A percentile compares a stretch with the other conserved stretches of the same genome.
Conservation (phyloP, 2,888 invertebrate genomes). For the Aromia moschata region DNA sequence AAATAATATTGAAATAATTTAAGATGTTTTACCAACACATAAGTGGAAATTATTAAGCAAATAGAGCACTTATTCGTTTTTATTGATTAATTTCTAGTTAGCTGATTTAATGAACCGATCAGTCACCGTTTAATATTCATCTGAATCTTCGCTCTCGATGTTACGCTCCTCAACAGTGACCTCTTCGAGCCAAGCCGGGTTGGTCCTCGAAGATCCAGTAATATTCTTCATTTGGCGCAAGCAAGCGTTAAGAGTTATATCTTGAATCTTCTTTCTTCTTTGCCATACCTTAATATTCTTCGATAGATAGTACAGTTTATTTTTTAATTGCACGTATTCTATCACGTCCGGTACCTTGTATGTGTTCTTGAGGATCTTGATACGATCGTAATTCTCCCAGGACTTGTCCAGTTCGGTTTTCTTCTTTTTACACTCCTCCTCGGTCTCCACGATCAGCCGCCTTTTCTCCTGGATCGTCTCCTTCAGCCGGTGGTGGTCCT, state of each 20-base stretch:
- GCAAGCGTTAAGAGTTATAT: conserved; percentile 52
- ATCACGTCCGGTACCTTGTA: conserved; percentile 66
- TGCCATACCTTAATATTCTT: conserved; percentile 52
- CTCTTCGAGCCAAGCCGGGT: conserved; percentile 43
- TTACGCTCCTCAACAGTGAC: conserved; percentile 6
- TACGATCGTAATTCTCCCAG: conserved; percentile 52
- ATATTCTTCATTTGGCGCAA: conserved; percentile 54
- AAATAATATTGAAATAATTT: too few relatives aligned
- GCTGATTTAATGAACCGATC: too few relatives aligned
- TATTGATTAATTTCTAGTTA: too few relatives aligned
- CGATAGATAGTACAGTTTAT: conserved; percentile 54
- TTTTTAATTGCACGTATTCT: conserved; percentile 68
- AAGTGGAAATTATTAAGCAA: too few relatives aligned
- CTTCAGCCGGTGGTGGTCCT: conserved; percentile 61
- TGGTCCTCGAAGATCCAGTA: conserved; percentile 36
- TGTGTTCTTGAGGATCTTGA: conserved; percentile 58
- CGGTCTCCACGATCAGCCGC: conserved; percentile 61
- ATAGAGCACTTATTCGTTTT: too few relatives aligned
- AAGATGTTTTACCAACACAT: too few relatives aligned
- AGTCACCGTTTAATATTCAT: too few relatives aligned
- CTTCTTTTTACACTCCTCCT: conserved; percentile 61
- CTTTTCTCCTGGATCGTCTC: conserved; percentile 62
- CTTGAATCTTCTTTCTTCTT: conserved; percentile 49
- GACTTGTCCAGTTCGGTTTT: conserved; percentile 61
- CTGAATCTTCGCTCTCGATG: too few relatives aligned